Conservation (phyloP, 2,797 vertebrate genomes). For the Melanotaenia pygmaea region DNA sequence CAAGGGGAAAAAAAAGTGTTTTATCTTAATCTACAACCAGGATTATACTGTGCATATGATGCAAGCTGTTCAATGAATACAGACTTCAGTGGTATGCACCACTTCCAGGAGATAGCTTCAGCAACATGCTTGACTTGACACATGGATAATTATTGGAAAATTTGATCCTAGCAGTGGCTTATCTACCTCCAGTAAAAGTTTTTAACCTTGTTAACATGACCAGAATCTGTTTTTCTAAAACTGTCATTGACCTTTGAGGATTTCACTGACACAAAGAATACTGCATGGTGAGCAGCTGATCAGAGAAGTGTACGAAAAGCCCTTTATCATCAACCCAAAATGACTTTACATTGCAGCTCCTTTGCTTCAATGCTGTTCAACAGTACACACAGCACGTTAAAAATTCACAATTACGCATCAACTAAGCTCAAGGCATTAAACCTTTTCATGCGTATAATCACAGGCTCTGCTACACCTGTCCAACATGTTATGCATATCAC, state of each 20-base stretch:
- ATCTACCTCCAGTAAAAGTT: background rate
- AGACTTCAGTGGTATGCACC: background rate
- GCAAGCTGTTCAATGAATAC: background rate
- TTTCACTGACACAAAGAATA: background rate
- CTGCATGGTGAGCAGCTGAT: background rate
- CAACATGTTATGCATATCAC: constrained; percentile 43
- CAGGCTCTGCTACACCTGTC: constrained; percentile 21
- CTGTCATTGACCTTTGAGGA: background rate
- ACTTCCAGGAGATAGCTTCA: background rate
- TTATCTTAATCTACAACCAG: background rate
- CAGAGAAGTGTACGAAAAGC: background rate
- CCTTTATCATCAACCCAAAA: background rate
- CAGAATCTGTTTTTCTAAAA: background rate
- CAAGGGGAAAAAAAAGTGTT: background rate
- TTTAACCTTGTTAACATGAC: background rate
- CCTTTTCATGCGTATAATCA: constrained; percentile 27
- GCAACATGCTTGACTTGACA: background rate
- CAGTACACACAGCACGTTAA: constrained; percentile 3
- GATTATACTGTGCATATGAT: background rate
- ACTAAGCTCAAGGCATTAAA: constrained; percentile 8
- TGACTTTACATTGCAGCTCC: background rate
- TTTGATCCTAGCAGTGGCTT: background rate
- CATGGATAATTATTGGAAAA: background rate
- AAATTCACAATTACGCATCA: constrained; percentile 28
- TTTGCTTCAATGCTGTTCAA: constrained; percentile 14